Base-by-base conservation (phyloP, 1,140 invertebrate species). In the Meloidogyne chitwoodi region DNA sequence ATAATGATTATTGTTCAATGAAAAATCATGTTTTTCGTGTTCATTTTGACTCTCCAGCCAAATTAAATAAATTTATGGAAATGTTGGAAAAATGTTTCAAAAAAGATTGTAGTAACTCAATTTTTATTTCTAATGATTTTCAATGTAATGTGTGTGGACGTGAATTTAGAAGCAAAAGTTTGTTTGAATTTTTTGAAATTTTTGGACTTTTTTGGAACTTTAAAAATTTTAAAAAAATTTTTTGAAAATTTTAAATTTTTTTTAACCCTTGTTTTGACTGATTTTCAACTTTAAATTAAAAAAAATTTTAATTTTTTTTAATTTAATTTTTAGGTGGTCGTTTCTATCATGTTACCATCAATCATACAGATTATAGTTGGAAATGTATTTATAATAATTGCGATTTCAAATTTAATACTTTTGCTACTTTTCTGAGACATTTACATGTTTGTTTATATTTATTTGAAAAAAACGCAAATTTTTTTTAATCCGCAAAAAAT, bases 121-220 rank as follows among this genome's bases (percentile, higher is more conserved):
- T 73, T 26, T 64, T 65, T 34, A 73, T 73, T 56, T 29, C 56
- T 14, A 73, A 73, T 31, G 71, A 73, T 31, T 64, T 73, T 1
- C 71, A 73, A 64, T 73, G 71, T 31, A 73, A 73, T 61, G 56
- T 73, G 14, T 73, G 71, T 31, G 71, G 71, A 24, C 48, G 29
- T 0, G 71, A 73, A 63, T 27, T 34, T 6, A 73, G 64, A n/a
- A 63, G 34, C 4, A 73, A 63, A 63, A 38, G 71, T 73, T 48
- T 48, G 22, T 34, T 27, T 62, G 34, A 38, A 38, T 12, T 44
- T 70, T 8, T n/a, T 22, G 61, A 61, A 10, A 10, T 68, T 34
- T 68, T 22, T 67, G 1, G 1, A 5, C 3, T 6, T 19, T 67
- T n/a, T 24, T 3, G 38, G 16, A n/a, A n/a, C n/a, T n/a, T n/a